phyloP scores from a whole-genome alignment of 1,140 invertebrate species.

The Batillaria attramentaria region DNA sequence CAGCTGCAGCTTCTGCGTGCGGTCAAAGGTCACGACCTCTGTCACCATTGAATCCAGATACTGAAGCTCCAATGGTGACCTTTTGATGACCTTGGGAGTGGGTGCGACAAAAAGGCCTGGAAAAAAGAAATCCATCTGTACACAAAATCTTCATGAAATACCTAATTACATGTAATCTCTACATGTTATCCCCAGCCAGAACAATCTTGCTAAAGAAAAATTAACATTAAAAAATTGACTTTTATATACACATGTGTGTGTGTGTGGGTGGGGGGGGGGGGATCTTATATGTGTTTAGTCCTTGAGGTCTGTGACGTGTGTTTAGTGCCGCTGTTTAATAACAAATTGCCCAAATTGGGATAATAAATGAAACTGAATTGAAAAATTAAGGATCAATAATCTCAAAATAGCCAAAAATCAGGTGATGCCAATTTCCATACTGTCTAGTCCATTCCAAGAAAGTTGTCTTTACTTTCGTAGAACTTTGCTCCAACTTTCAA shows the following conservation, averaged over 20 bases:
- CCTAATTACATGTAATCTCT: neutral
- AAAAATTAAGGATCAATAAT: neutral
- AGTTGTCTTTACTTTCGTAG: too few relatives aligned
- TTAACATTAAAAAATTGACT: neutral
- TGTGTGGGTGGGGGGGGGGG: too few relatives aligned
- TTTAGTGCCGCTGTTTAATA: too few relatives aligned
- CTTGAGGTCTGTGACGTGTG: too few relatives aligned
- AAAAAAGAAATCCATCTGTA: neutral
- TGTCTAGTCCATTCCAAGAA: too few relatives aligned
- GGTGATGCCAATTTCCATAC: too few relatives aligned
- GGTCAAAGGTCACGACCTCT: conserved; percentile 38
- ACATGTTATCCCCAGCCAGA: neutral
- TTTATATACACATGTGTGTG: neutral
- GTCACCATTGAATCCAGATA: conserved; percentile 30
- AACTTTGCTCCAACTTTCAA: too few relatives aligned
- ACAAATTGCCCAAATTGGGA: too few relatives aligned
- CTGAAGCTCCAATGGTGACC: conserved; percentile 33
- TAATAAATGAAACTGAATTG: too few relatives aligned
- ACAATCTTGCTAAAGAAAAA: neutral
- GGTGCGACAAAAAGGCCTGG: conserved; percentile 50
- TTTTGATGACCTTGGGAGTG: conserved; percentile 50
- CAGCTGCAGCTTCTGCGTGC: conserved; percentile 52
- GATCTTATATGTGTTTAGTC: too few relatives aligned
- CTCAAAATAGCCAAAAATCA: too few relatives aligned
- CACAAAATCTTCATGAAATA: neutral